Evolutionary conservation across 1,140 invertebrate species (phyloP).

Genomic region (Drosophila nigrodunni): DNA sequence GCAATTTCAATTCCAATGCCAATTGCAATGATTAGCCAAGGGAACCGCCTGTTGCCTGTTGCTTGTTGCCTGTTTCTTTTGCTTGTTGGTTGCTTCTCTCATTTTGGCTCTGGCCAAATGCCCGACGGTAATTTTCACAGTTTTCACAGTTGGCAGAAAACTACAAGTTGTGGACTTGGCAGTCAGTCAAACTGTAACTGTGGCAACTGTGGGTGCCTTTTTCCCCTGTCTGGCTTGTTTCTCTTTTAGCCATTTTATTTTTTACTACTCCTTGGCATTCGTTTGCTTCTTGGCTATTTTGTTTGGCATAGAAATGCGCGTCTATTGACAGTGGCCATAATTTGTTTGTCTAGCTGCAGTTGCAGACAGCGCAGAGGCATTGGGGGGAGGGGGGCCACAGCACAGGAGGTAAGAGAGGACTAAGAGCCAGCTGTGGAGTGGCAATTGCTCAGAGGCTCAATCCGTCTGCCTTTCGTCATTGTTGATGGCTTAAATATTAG

Average conservation of each 20-base stretch:
- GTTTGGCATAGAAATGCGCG: conserved; percentile 67
- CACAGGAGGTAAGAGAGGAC: background rate
- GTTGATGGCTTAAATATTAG: conserved; percentile 78
- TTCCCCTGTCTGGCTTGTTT: conserved; percentile 38
- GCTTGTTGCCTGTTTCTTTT: too few species aligned
- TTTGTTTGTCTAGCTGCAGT: conserved; percentile 74
- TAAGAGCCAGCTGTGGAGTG: conserved; percentile 35
- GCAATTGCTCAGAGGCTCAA: conserved; percentile 56
- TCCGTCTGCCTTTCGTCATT: conserved; percentile 35
- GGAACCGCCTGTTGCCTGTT: conserved; percentile 52
- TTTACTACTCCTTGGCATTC: background rate
- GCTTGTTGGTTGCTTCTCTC: conserved; percentile 39
- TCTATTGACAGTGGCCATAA: conserved; percentile 81
- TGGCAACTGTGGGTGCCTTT: conserved; percentile 69
- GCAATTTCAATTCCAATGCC: conserved; percentile 49
- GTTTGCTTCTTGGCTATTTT: conserved; percentile 47
- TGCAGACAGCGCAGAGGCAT: conserved; percentile 25
- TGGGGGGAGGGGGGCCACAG: background rate
- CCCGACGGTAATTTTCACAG: conserved; percentile 68
- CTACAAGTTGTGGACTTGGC: conserved; percentile 52
- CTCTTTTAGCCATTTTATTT: conserved; percentile 11
- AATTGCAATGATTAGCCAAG: conserved; percentile 59
- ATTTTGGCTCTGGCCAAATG: conserved; percentile 49
- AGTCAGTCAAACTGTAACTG: conserved; percentile 65
- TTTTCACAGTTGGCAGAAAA: conserved; percentile 56